Conservation (phyloP, 2,888 invertebrate species). For the Disparrhopalites patrizii region DNA sequence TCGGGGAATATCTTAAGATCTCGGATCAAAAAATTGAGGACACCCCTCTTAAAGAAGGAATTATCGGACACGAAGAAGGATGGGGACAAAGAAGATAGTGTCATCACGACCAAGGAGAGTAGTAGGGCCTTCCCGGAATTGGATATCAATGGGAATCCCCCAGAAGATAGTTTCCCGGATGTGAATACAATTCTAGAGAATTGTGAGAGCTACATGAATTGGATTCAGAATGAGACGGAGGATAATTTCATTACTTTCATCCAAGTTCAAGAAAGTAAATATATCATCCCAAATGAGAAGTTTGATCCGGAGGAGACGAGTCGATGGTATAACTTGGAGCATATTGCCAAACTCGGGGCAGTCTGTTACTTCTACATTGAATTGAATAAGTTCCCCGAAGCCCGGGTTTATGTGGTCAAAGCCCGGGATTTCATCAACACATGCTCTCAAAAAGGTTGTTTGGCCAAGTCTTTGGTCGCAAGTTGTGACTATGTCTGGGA, state of each 20-base stretch:
- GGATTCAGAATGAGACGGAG: not conserved
- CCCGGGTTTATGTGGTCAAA: not conserved
- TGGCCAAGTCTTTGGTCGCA: not conserved
- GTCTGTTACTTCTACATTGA: conserved; percentile 7
- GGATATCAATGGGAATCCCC: no score
- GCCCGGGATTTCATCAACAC: not conserved
- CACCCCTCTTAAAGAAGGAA: no score
- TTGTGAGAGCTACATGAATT: conserved; percentile 19
- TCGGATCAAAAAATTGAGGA: no score
- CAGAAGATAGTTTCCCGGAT: conserved; percentile 8
- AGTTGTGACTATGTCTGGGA: not conserved
- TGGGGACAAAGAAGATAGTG: no score
- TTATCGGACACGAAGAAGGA: no score
- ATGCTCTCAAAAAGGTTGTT: not conserved
- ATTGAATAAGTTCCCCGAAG: conserved; percentile 7
- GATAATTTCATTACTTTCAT: not conserved
- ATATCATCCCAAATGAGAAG: conserved; percentile 10
- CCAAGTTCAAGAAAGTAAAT: conserved; percentile 7
- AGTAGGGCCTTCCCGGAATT: no score
- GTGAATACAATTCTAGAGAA: conserved; percentile 3
- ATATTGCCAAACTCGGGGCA: not conserved
- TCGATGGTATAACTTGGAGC: conserved; percentile 9
- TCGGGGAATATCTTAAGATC: no score
- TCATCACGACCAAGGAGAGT: no score
- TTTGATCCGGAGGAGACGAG: conserved; percentile 13